Evolutionary conservation across 2,888 invertebrate species (phyloP).

Genomic region (Temnothorax unifasciatus): DNA sequence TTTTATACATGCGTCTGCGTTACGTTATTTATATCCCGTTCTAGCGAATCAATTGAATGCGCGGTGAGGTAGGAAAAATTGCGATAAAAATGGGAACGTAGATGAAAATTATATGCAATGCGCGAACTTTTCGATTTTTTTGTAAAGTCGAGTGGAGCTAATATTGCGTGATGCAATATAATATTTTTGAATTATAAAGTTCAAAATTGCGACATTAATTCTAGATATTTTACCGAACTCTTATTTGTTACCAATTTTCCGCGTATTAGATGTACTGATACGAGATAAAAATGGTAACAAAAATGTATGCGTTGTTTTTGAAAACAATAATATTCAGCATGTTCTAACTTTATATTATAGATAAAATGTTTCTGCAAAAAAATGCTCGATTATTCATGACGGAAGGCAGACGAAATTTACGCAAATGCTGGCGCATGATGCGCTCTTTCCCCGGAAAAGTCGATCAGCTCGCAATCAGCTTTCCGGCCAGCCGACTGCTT

Average conservation of each 20-base stretch:
- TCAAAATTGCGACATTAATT: neutral
- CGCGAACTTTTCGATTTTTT: neutral
- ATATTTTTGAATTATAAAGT: neutral
- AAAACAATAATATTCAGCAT: neutral
- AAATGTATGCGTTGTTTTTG: neutral
- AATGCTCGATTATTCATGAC: neutral
- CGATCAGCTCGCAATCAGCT: slow-evolving; percentile 67
- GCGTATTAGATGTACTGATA: neutral
- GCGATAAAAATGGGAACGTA: neutral
- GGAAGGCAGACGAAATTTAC: slow-evolving; percentile 23
- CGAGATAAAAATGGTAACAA: neutral
- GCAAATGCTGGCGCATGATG: slow-evolving; percentile 12
- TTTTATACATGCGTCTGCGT: slow-evolving; percentile 11
- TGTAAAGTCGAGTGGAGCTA: neutral
- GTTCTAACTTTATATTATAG: neutral
- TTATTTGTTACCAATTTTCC: neutral
- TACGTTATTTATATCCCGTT: slow-evolving; percentile 12
- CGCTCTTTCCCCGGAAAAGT: slow-evolving; percentile 33
- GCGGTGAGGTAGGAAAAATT: neutral
- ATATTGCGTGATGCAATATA: neutral
- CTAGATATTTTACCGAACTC: neutral
- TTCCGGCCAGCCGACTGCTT: slow-evolving; percentile 57
- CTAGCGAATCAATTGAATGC: slow-evolving; percentile 6
- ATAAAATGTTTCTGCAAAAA: neutral
- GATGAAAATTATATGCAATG: neutral